These are phyloP conservation scores for Drosophila neotestacea DNA, from an alignment of 2,888 invertebrate genomes.

Conservation along the genomic window DNA sequence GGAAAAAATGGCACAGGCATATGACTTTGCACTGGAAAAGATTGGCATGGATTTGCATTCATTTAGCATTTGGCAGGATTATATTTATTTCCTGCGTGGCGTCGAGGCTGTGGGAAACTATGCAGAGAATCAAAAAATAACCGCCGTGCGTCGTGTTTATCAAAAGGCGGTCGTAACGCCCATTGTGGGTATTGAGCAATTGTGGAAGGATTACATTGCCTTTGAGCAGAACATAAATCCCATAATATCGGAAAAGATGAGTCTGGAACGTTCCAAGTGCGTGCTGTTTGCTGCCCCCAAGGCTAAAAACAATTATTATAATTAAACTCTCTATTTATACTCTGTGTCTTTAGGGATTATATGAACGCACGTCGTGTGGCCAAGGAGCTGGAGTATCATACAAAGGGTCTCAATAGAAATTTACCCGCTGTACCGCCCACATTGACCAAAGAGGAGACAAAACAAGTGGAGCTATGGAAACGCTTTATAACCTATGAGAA, in stretches of 20 bases:
- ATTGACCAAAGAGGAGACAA: conserved; percentile 94
- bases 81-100: conserved; percentile 97
- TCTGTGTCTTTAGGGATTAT: conserved; percentile 90
- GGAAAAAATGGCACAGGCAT: conserved; percentile 99
- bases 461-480: conserved; percentile 99
- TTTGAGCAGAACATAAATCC: conserved; percentile 96
- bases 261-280: conserved; percentile 93
- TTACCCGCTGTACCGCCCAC: conserved; percentile 98
- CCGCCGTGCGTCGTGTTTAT: conserved; percentile 98
- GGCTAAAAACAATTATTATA: no score
- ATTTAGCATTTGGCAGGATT: conserved; percentile 98
- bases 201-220: conserved; percentile 99
- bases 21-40: conserved; percentile 99
- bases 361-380: conserved; percentile 98
- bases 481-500: conserved; percentile 99
- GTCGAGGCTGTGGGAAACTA: conserved; percentile 99
- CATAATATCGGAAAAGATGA: conserved; percentile 97
- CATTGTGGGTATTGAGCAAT: conserved; percentile 97
- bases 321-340: no score
- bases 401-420: conserved; percentile 97
- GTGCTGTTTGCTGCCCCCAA: conserved; percentile 14
- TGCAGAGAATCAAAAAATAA: conserved; percentile 99
- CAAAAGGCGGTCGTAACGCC: conserved; percentile 98
- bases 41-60: conserved; percentile 99
- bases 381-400: conserved; percentile 97